Evolutionary conservation across 1,140 invertebrate species (phyloP), one percentile per base, ranked within the genome.

Genomic region (Drosophila dunni): DNA sequence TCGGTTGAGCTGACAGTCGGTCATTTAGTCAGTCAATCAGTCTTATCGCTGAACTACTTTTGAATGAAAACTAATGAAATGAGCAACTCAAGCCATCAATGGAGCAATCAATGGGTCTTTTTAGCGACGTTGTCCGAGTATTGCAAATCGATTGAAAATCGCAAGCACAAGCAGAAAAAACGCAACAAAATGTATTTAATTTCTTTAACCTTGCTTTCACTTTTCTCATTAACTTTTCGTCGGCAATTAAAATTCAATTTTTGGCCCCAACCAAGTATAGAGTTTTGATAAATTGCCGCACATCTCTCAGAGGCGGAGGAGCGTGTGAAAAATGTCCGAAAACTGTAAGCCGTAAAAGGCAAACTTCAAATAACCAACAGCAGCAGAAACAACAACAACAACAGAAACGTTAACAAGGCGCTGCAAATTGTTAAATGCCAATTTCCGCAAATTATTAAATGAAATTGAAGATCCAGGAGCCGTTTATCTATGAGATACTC

Each of bases 391-490:
- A n/a, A 29, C 36, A 53, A 56, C 10, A 56, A 17, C 15, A 15
- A 51, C n/a, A 42, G 38, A 75, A 66, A 86, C 78, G 72, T 70
- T 86, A 88, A 88, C 84, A 88, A 88, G 84, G 57, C 77, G 54
- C 64, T 50, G 77, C 69, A 80, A 89, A 89, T 89, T 89, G 79
- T 78, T 89, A 89, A 89, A 89, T 89, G 84, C 84, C 84, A 90
- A 89, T 89, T 90, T 89, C 84, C 84, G 80, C 70, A 89, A 88
- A 89, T 89, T 89, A 89, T 89, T 89, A 89, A 89, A 88, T 83
- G 84, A 88, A 88, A 88, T 88, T 83, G 83, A 81, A 85, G 82
- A 79, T 81, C 77, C 71, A 77, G 79, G 29, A 88, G 75, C 42
- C 79, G 57, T 83, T 78, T 76, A 86, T 86, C 79, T 79, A 57